Conservation (phyloP, 2,113 vertebrate genomes). For the Nettapus auritus region DNA sequence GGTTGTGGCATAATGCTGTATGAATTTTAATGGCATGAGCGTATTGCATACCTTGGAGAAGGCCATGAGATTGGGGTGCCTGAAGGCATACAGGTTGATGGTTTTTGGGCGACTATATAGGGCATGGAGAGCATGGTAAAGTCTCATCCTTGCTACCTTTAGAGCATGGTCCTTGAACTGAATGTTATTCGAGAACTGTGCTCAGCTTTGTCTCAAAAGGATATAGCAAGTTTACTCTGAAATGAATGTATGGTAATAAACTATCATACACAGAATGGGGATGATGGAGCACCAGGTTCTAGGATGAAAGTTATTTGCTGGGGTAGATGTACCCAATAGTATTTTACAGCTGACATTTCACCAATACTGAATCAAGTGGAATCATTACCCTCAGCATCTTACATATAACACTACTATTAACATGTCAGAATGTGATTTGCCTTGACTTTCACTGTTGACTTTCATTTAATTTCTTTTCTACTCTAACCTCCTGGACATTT, state of each 20-base stretch:
- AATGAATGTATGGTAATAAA: neutral
- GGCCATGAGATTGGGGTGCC: neutral
- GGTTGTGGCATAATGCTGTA: neutral
- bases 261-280: neutral
- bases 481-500: neutral
- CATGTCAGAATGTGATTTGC: constrained; percentile 27
- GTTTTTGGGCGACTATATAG: neutral
- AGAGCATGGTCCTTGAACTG: neutral
- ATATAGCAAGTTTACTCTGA: neutral
- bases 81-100: neutral
- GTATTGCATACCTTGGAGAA: neutral
- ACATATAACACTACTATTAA: constrained; percentile 21
- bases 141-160: neutral
- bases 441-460: constrained; percentile 36
- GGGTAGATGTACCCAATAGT: neutral
- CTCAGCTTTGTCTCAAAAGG: neutral
- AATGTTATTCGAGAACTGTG: neutral
- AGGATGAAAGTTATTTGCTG: constrained; percentile 1
- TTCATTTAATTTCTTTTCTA: constrained; percentile 4
- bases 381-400: constrained; percentile 27
- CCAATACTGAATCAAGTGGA: constrained; percentile 43
- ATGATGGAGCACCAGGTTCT: neutral
- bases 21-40: neutral
- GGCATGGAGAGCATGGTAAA: neutral
- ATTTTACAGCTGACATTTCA: constrained; percentile 53